phyloP scores from a whole-genome alignment of 2,888 invertebrate genomes.

The Leistus spinibarbis region DNA sequence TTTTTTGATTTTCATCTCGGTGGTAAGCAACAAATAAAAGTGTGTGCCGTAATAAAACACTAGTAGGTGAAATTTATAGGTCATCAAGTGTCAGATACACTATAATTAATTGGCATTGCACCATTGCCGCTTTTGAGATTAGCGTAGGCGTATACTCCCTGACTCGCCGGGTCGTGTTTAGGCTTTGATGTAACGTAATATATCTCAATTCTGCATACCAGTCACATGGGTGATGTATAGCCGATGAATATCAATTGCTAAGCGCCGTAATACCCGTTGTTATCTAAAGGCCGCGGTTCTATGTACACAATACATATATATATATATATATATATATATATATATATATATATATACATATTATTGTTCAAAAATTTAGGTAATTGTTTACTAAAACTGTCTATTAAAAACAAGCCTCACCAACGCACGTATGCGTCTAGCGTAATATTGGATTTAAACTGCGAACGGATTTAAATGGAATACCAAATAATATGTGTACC shows the following conservation, averaged over 20 bases:
- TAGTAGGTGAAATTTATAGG: slow-evolving; percentile 29
- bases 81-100: slow-evolving; percentile 32
- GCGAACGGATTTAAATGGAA: too few species aligned
- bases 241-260: slow-evolving; percentile 39
- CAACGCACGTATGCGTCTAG: too few species aligned
- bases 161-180: slow-evolving; percentile 29
- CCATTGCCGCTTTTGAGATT: slow-evolving; percentile 37
- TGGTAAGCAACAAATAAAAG: background rate
- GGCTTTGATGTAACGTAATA: slow-evolving; percentile 39
- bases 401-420: too few species aligned
- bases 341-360: slow-evolving; percentile 5
- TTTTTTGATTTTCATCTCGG: background rate
- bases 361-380: too few species aligned
- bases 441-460: too few species aligned
- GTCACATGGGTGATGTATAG: slow-evolving; percentile 37
- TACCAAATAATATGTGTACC: too few species aligned
- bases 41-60: slow-evolving; percentile 12
- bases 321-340: slow-evolving; percentile 11
- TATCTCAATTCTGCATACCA: slow-evolving; percentile 39
- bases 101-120: slow-evolving; percentile 36
- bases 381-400: too few species aligned
- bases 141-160: slow-evolving; percentile 32
- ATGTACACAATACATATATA: background rate
- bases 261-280: slow-evolving; percentile 28
- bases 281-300: slow-evolving; percentile 27